Percentiles rank a stretch among this genome's conserved stretches.
Conservation (phyloP, 2,888 invertebrate species). For the Drosophila limbata region DNA sequence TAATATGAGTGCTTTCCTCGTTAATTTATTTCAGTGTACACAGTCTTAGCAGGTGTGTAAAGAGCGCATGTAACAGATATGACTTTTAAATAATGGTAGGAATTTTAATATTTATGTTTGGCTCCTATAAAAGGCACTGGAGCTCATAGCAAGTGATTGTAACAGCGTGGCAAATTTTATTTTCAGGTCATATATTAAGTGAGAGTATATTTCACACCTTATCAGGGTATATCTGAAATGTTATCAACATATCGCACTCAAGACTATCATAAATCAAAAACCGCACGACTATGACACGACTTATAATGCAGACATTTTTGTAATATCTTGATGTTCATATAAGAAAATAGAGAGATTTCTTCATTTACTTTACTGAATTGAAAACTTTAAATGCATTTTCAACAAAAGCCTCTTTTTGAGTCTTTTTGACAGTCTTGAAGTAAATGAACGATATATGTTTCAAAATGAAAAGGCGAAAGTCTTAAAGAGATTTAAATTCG, state of each 20-base stretch:
- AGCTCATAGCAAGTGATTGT: neutral
- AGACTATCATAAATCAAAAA: neutral
- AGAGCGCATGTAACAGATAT: slow-evolving; percentile 23
- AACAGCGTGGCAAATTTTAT: slow-evolving; percentile 20
- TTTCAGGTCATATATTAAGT: slow-evolving; percentile 13
- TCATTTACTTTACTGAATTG: neutral
- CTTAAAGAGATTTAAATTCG: slow-evolving; percentile 48
- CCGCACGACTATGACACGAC: neutral
- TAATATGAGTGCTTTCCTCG: neutral
- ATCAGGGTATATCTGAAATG: slow-evolving; percentile 20
- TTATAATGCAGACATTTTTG: neutral
- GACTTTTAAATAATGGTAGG: slow-evolving; percentile 48
- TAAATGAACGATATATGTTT: neutral
- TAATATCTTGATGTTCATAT: neutral
- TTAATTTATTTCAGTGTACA: slow-evolving; percentile 10
- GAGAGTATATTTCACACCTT: slow-evolving; percentile 25
- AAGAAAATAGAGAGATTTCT: neutral
- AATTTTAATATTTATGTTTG: slow-evolving; percentile 61
- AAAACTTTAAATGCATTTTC: neutral
- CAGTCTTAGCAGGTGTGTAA: slow-evolving; percentile 1
- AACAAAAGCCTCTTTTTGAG: too few relatives aligned
- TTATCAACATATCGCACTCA: neutral
- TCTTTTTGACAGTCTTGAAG: too few relatives aligned
- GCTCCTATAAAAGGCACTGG: slow-evolving; percentile 11
- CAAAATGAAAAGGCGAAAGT: slow-evolving; percentile 8